Base-by-base conservation (phyloP, 2,888 invertebrate genomes). In the Platycheirus rosarum region DNA sequence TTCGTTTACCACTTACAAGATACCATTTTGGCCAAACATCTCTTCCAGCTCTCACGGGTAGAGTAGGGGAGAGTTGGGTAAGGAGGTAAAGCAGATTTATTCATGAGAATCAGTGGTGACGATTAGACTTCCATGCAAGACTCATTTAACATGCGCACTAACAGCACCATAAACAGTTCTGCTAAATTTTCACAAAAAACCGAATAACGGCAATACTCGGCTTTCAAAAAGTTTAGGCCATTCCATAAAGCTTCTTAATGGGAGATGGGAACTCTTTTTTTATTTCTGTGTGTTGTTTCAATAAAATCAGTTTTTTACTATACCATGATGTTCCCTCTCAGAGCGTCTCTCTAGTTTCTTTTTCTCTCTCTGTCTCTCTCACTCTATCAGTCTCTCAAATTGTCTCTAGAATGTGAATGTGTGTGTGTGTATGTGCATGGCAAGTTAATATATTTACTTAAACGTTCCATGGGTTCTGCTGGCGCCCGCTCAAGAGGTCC, bases 91-190 rank as follows among this genome's bases (percentile, higher is more conserved):
- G 65, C 40, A 63, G 55, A 77, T 68, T 82, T 82, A 77, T 77
- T 77, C 82, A 68, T 63, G 62, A 68, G 66, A 68, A 69, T 65
- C 63, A 42, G 57, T 68, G 4, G 7, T 1, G 18, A 35, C 44
- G 48, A 73, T 68, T 53, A 62, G 51, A 69, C 44, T 44, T 49
- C 20, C 35, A 23, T 11, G 29, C 42, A 37, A 62, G 62, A 66
- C 71, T 55, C 35, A 55, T 71, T 53, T 32, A 68, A 57, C 77
- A 82, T 82, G 82, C 82, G 82, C 82, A 62, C 63, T 63, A 37
- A 71, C n/a, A 35, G 60, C 53, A 32, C 6, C 26, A 60, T 53
- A 65, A 77, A 71, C 51, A 70, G 63, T 71, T 14, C 55, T 32
- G 32, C 51, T 42, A 37, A 55, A 51, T 60, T 29, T 55, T 26